These are phyloP conservation scores for Oedothorax gibbosus DNA, from an alignment of 1,140 invertebrate genomes.

Conservation along the genomic window DNA sequence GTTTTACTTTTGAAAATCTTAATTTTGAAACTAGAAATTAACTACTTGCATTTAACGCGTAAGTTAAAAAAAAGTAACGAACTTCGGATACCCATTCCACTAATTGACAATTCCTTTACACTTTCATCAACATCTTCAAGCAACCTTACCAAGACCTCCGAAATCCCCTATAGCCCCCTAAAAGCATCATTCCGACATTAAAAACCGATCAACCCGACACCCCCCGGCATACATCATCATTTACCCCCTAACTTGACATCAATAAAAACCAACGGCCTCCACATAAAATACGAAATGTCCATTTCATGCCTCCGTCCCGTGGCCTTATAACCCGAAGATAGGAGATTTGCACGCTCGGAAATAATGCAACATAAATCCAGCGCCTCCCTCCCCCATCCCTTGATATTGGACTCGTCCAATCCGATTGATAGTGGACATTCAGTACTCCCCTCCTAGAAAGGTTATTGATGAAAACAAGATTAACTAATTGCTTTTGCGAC, in stretches of 20 bases:
- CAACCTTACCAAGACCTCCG: too few relatives aligned
- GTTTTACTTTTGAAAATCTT: too few relatives aligned
- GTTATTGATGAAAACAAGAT: conserved; percentile 58
- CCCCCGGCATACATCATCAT: conserved; percentile 46
- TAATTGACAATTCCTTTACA: too few relatives aligned
- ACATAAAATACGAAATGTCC: conserved; percentile 46
- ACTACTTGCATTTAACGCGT: too few relatives aligned
- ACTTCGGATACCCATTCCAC: too few relatives aligned
- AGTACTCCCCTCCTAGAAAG: neutral
- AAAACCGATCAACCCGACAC: conserved; percentile 35
- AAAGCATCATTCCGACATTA: conserved; percentile 13
- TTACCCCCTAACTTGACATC: conserved; percentile 39
- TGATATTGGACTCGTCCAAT: neutral
- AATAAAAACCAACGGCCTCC: conserved; percentile 26
- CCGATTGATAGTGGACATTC: neutral
- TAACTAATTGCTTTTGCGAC: conserved; percentile 50
- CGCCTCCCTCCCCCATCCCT: neutral
- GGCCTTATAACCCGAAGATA: neutral
- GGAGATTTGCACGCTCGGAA: conserved; percentile 26
- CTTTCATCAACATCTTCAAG: too few relatives aligned
- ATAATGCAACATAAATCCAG: conserved; percentile 50
- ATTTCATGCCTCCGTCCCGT: conserved; percentile 14
- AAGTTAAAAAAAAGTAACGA: too few relatives aligned
- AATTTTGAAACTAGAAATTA: too few relatives aligned
- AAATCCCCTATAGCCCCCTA: neutral